Percentiles rank a stretch among this genome's conserved stretches.
These are phyloP conservation scores for Teleiodes luculella DNA, from an alignment of 2,888 invertebrate genomes.

Conservation along the genomic window DNA sequence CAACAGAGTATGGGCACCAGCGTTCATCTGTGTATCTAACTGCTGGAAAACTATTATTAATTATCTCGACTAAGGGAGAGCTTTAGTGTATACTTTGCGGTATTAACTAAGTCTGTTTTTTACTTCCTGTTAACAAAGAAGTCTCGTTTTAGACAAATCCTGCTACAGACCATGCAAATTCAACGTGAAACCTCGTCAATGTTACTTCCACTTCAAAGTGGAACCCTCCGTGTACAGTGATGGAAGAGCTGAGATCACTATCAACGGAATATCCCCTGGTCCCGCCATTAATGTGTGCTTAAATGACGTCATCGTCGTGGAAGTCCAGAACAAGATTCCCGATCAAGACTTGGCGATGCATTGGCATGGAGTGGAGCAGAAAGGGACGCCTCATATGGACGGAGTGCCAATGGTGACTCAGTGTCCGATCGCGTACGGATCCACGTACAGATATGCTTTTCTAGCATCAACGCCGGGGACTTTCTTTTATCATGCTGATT, in stretches of 20 bases:
- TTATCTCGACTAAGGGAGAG: too few relatives aligned
- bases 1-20: too few relatives aligned
- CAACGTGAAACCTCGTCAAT: slow-evolving; percentile 68
- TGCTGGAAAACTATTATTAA: too few relatives aligned
- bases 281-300: slow-evolving; percentile 82
- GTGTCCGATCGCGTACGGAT: slow-evolving; percentile 83
- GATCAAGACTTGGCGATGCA: slow-evolving; percentile 84
- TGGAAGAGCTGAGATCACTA: slow-evolving; percentile 46
- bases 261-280: slow-evolving; percentile 67
- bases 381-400: slow-evolving; percentile 85
- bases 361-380: slow-evolving; percentile 84
- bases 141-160: slow-evolving; percentile 53
- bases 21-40: too few relatives aligned
- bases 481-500: slow-evolving; percentile 85
- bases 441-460: slow-evolving; percentile 85
- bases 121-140: not conserved
- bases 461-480: slow-evolving; percentile 83
- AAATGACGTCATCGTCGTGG: slow-evolving; percentile 85
- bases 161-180: slow-evolving; percentile 73
- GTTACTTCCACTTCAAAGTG: slow-evolving; percentile 60
- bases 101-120: too few relatives aligned
- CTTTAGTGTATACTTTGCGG: not conserved
- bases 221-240: slow-evolving; percentile 51
- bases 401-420: slow-evolving; percentile 88
- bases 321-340: slow-evolving; percentile 84